phyloP scores from a whole-genome alignment of 2,113 vertebrate genomes.

The Steatornis caripensis region DNA sequence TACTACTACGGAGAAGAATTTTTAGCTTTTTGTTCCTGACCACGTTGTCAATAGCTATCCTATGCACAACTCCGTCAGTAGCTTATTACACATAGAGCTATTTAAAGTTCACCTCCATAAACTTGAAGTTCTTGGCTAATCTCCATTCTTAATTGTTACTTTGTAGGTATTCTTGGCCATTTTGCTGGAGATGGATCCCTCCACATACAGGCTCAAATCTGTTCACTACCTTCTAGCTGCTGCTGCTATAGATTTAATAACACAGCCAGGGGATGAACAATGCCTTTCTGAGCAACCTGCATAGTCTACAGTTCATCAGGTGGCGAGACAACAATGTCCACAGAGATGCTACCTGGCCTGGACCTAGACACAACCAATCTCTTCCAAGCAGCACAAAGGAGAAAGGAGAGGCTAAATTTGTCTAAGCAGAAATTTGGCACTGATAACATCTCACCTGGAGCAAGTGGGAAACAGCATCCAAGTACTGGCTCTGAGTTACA shows the following conservation, averaged over 20 bases:
- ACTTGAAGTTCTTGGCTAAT: neutral
- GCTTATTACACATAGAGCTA: neutral
- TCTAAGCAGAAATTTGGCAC: neutral
- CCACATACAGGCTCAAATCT: neutral
- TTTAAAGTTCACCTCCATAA: neutral
- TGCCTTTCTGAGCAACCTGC: accelerated
- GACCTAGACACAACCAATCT: neutral
- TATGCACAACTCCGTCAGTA: neutral
- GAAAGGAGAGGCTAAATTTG: neutral
- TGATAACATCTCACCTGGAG: neutral
- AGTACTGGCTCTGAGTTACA: neutral
- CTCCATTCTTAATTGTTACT: neutral
- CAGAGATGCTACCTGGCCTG: neutral
- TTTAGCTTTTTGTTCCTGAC: neutral
- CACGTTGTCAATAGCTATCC: neutral
- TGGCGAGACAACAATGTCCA: neutral
- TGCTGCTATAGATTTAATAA: neutral
- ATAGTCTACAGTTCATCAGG: neutral
- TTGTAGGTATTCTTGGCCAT: neutral
- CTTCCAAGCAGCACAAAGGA: neutral
- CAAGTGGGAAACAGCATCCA: neutral
- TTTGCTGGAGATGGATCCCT: neutral
- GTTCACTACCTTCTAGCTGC: neutral
- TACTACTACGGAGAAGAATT: neutral
- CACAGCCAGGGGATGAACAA: neutral